Evolutionary conservation across 2,113 vertebrate genomes (phyloP).

Genomic region (Phaethornis superciliosus): DNA sequence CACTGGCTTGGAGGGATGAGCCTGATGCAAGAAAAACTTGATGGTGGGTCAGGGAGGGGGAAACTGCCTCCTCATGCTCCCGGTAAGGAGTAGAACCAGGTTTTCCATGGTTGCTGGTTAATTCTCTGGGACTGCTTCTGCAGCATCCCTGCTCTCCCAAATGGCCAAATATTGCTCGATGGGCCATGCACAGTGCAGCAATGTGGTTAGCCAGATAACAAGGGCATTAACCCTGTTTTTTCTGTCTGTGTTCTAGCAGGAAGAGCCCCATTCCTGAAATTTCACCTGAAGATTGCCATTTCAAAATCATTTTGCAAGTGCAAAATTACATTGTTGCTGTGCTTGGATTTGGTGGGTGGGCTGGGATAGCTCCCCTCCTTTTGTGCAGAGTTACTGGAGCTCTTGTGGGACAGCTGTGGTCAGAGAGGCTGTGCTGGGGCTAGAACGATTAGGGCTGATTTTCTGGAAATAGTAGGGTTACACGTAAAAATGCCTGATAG

Average conservation of each 20-base stretch:
- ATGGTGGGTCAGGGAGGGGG: background rate
- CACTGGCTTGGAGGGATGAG: background rate
- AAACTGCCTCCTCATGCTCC: background rate
- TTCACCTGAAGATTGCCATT: background rate
- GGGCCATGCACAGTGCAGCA: background rate
- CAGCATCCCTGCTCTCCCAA: background rate
- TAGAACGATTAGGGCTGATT: background rate
- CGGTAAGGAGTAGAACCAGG: background rate
- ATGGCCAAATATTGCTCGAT: background rate
- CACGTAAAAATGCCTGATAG: background rate
- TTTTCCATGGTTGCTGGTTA: background rate
- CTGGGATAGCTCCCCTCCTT: background rate
- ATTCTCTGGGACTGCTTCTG: background rate
- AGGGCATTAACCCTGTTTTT: background rate
- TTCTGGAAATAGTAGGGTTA: background rate
- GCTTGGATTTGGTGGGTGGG: fast-evolving
- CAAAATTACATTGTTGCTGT: background rate
- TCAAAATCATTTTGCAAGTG: background rate
- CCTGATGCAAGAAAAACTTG: background rate
- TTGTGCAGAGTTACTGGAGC: background rate
- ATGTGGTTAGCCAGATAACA: background rate
- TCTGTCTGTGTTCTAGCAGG: background rate
- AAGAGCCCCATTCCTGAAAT: background rate
- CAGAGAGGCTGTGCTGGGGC: background rate
- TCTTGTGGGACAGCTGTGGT: background rate